A percentile compares a stretch with the other conserved stretches of the same genome.
phyloP scores from a whole-genome alignment of 2,113 vertebrate species.

The Nibea albiflora region DNA sequence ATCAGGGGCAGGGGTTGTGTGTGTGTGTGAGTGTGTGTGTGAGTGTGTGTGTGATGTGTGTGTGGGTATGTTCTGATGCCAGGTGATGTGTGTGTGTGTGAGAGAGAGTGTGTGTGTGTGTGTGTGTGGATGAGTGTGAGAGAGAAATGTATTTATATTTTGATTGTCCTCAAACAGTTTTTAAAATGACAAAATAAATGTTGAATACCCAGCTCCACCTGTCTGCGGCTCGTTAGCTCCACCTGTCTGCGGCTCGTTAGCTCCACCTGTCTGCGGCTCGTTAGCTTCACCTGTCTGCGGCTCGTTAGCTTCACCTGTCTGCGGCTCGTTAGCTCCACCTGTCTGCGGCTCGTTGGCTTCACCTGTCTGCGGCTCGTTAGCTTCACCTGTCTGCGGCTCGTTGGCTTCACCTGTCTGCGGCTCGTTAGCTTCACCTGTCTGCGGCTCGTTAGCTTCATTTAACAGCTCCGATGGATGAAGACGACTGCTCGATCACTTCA shows the following conservation, averaged over 20 bases:
- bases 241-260: neutral
- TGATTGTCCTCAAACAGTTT: conserved; percentile 79
- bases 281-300: neutral
- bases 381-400: neutral
- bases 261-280: neutral
- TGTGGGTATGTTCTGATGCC: conserved; percentile 22
- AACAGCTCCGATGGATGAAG: neutral
- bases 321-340: too few relatives aligned
- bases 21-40: conserved; percentile 30
- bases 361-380: too few relatives aligned
- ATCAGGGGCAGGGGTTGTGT: conserved; percentile 60
- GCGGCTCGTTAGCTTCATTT: neutral
- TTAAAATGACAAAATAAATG: conserved; percentile 83
- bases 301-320: neutral
- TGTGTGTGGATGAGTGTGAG: conserved; percentile 36
- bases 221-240: conserved; percentile 27
- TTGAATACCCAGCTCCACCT: conserved; percentile 68
- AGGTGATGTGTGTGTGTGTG: neutral
- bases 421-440: conserved; percentile 30
- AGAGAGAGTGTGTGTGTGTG: conserved; percentile 13
- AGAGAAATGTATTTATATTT: conserved; percentile 85
- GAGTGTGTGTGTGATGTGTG: conserved; percentile 34
- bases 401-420: too few relatives aligned
- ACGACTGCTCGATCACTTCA: too few relatives aligned
- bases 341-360: conserved; percentile 32